Evolutionary conservation across 2,113 vertebrate species (phyloP).

Genomic region (Ameiurus melas): DNA sequence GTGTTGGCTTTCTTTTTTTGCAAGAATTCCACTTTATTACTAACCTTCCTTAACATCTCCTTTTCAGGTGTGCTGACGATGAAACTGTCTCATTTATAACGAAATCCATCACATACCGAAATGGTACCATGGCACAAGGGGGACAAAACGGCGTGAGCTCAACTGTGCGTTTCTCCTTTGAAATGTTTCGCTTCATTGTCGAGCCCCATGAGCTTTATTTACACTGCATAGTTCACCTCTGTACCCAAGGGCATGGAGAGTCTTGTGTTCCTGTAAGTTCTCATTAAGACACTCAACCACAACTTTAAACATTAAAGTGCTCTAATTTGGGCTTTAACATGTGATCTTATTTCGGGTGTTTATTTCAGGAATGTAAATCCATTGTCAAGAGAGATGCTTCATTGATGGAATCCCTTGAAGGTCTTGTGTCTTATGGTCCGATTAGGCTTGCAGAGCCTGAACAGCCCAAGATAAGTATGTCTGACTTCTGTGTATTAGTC

Average conservation of each 20-base stretch:
- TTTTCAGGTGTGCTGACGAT: conserved; percentile 64
- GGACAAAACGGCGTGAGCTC: conserved; percentile 60
- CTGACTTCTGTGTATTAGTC: neutral
- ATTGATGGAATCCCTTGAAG: conserved; percentile 43
- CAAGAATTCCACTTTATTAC: neutral
- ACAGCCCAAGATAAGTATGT: conserved; percentile 54
- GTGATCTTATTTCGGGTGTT: neutral
- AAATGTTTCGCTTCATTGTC: conserved; percentile 69
- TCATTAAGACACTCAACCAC: neutral
- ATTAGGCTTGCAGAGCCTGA: conserved; percentile 63
- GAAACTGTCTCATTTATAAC: conserved; percentile 59
- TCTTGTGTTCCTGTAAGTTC: conserved; percentile 69
- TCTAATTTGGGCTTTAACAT: neutral
- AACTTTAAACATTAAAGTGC: neutral
- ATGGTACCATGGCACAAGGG: neutral
- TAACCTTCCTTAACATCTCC: neutral
- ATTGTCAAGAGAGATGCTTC: conserved; percentile 66
- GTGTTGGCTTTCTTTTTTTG: neutral
- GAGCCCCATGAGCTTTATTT: conserved; percentile 67
- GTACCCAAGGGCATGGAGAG: conserved; percentile 58
- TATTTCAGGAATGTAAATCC: conserved; percentile 66
- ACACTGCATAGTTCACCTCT: conserved; percentile 73
- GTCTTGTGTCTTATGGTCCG: conserved; percentile 72
- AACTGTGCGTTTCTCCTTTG: conserved; percentile 67
- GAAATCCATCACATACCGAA: conserved; percentile 8